Conservation (phyloP, 2,888 invertebrate genomes). For the Tiliacea aurago region DNA sequence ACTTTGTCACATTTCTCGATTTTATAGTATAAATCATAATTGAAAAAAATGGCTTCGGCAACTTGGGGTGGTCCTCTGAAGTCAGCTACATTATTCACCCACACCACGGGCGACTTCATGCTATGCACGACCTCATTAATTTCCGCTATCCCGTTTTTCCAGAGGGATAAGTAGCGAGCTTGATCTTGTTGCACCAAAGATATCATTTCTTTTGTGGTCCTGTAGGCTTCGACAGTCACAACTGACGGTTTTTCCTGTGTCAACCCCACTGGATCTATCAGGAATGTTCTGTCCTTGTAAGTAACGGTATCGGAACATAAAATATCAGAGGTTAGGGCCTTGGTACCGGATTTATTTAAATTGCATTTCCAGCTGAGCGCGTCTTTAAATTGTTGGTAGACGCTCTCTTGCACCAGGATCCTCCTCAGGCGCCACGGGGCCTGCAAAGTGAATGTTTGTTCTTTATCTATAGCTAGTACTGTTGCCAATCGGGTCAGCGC, state of each 20-base stretch:
- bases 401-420: constrained; percentile 78
- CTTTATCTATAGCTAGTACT: constrained; percentile 8
- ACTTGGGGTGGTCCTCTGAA: constrained; percentile 71
- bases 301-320: constrained; percentile 42
- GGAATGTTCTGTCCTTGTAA: constrained; percentile 58
- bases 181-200: constrained; percentile 63
- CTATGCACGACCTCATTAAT: constrained; percentile 75
- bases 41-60: constrained; percentile 41
- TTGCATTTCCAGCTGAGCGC: constrained; percentile 70
- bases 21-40: rapidly evolving
- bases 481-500: not conserved
- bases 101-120: constrained; percentile 64
- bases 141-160: constrained; percentile 75
- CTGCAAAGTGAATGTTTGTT: constrained; percentile 62
- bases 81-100: constrained; percentile 76
- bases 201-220: constrained; percentile 78
- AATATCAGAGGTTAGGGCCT: not conserved
- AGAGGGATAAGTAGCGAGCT: constrained; percentile 73
- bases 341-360: constrained; percentile 28
- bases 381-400: constrained; percentile 71
- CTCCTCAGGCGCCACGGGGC: constrained; percentile 73
- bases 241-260: not conserved
- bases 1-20: not conserved
- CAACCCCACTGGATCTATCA: constrained; percentile 64
- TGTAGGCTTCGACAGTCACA: constrained; percentile 74